Conservation (phyloP, 2,888 invertebrate genomes). For the Anticlea derivata region DNA sequence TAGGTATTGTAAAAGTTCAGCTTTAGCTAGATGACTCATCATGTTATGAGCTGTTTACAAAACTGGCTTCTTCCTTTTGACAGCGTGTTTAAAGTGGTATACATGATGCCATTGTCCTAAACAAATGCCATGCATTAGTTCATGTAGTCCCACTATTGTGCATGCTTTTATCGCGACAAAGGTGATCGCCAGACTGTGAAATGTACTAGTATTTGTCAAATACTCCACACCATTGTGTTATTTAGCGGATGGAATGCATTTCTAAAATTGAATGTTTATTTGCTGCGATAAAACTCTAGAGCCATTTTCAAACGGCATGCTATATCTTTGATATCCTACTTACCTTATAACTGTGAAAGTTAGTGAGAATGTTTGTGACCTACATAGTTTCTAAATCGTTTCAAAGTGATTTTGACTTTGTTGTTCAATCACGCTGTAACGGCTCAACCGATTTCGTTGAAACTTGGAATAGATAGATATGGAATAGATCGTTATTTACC, state of each 20-base stretch:
- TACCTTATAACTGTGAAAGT: too few species aligned
- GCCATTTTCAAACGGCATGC: too few species aligned
- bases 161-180: constrained; percentile 55
- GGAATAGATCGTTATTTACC: too few species aligned
- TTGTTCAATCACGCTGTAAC: too few species aligned
- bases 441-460: too few species aligned
- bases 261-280: constrained; percentile 18
- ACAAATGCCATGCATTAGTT: constrained; percentile 51
- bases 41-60: background rate
- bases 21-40: too few species aligned
- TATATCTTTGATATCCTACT: too few species aligned
- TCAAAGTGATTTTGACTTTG: too few species aligned
- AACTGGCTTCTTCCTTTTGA: background rate
- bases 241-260: constrained; percentile 22
- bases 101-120: constrained; percentile 27
- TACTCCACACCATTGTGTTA: constrained; percentile 45
- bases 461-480: too few species aligned
- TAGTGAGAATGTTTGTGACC: too few species aligned
- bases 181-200: constrained; percentile 76
- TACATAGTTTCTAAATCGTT: too few species aligned
- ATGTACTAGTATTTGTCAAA: constrained; percentile 69
- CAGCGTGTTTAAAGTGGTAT: constrained; percentile 1
- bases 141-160: constrained; percentile 47
- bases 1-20: too few species aligned
- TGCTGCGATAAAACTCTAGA: background rate